Evolutionary conservation across 2,113 vertebrate species (phyloP), one percentile per base, ranked within the genome.

Genomic region (Corythoichthys intestinalis): DNA sequence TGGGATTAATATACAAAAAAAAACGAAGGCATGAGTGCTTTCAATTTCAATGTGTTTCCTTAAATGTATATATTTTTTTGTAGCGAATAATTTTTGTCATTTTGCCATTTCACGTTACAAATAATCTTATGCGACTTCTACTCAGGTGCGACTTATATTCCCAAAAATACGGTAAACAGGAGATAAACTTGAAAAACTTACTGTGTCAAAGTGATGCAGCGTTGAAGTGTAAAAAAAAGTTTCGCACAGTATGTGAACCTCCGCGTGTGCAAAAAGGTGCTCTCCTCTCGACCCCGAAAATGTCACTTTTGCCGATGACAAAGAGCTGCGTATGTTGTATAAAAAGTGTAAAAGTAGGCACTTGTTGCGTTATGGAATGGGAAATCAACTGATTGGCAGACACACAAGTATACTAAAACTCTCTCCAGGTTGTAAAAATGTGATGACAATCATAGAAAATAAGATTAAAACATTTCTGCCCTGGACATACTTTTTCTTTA

Each of bases 381-480:
- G 72, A 85, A 70, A 82, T 70, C 76, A 86, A 70, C 76, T 74
- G 76, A 65, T 75, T 59, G 81, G 70, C 71, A 86, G 88, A 88
- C 78, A 83, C 79, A 86, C 80, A 63, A 83, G 59, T 72, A 76
- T 70, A 84, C 69, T 57, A 44, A 71, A 82, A 53, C 70, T 72
- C 71, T 76, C 73, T 75, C 65, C 78, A 71, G 81, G 72, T 63
- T 86, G 78, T 89, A 87, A 77, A 88, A 75, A 86, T 78, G 72
- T 76, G 70, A 71, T 82, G 78, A 80, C 85, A 86, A 86, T 73
- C 79, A 81, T 83, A 68, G 84, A 87, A 8, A 44, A 8, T 44
- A 44, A 44, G 6, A 7, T 90, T 88, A 87, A 91, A 89, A 86
- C 72, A 74, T 83, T 79, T 78, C 71, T 73, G 74, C 65, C 69